Conservation (phyloP, 2,888 invertebrate genomes). For the Drosophila fulvimacula region DNA sequence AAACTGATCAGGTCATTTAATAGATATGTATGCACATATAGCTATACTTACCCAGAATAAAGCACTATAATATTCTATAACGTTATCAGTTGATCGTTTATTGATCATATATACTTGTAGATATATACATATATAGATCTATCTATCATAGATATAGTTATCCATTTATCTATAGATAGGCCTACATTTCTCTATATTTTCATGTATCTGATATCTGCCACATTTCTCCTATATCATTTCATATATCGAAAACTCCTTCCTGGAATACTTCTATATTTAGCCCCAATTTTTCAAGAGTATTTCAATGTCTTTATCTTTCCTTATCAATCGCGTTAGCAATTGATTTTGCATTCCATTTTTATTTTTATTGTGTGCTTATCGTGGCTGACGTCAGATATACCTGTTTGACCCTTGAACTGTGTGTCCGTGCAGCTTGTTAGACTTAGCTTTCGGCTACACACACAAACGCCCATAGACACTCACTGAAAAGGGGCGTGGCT, state of each 20-base stretch:
- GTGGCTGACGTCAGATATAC: constrained; percentile 42
- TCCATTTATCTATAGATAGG: no score
- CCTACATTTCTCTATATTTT: no score
- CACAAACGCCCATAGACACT: constrained; percentile 1
- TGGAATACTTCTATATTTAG: not conserved
- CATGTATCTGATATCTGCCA: no score
- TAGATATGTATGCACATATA: not conserved
- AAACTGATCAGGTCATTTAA: not conserved
- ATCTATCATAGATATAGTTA: no score
- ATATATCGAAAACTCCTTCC: not conserved
- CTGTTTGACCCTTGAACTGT: constrained; percentile 35
- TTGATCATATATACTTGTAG: no score
- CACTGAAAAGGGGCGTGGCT: constrained; percentile 26
- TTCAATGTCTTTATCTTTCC: not conserved
- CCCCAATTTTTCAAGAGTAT: not conserved
- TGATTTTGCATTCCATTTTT: not conserved
- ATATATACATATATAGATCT: no score
- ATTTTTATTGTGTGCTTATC: not conserved
- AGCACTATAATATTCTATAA: no score
- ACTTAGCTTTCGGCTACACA: not conserved
- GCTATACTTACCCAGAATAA: no score
- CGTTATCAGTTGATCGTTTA: no score
- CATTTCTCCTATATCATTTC: not conserved
- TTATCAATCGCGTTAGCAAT: not conserved
- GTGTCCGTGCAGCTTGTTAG: not conserved